Evolutionary conservation across 1,140 invertebrate genomes (phyloP).

Genomic region (Phocides pigmalion): DNA sequence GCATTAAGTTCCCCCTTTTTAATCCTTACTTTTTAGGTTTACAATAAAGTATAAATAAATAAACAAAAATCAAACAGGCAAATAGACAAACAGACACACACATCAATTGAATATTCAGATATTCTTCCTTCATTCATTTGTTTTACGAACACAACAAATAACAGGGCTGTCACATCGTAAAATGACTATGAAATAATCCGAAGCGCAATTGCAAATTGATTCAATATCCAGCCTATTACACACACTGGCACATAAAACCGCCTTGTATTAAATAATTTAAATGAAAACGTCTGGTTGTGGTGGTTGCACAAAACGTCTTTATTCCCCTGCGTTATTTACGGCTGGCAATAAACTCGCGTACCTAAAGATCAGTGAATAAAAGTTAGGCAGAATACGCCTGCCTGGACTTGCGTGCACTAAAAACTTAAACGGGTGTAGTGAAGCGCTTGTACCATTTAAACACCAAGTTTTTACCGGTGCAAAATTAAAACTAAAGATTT

Average conservation of each 20-base stretch:
- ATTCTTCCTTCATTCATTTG: not conserved
- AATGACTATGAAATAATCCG: conserved; percentile 22
- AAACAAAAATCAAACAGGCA: too few species aligned
- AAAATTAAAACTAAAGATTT: too few species aligned
- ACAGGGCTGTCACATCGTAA: conserved; percentile 15
- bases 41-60: too few species aligned
- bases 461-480: too few species aligned
- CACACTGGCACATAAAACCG: conserved; percentile 52
- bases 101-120: not conserved
- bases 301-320: conserved; percentile 70
- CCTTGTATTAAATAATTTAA: conserved; percentile 71
- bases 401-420: conserved; percentile 51
- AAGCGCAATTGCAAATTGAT: conserved; percentile 56
- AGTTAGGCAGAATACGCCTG: conserved; percentile 60
- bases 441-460: conserved; percentile 40
- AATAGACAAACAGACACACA: too few species aligned
- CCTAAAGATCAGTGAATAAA: conserved; percentile 71
- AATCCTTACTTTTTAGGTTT: too few species aligned
- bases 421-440: conserved; percentile 49
- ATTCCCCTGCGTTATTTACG: conserved; percentile 69
- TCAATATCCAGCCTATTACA: conserved; percentile 64
- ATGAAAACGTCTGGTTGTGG: conserved; percentile 63
- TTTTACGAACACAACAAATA: conserved; percentile 31
- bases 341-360: conserved; percentile 63
- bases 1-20: too few species aligned